Evolutionary conservation across 2,113 vertebrate genomes (phyloP), one percentile per base, ranked within the genome.

Genomic region (Euleptes europaea): DNA sequence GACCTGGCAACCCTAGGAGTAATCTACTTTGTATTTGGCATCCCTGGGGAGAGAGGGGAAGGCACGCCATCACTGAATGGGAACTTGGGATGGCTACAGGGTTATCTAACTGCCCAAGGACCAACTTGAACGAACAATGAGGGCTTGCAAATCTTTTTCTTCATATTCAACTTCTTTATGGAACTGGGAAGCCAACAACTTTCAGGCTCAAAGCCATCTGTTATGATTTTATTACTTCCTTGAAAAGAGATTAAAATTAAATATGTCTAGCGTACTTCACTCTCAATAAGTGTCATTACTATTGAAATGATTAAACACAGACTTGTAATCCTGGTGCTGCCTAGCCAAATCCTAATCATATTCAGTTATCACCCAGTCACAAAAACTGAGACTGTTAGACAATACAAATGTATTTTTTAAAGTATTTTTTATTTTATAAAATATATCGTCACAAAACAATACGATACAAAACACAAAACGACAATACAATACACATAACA

Each of bases 201-300:
- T 93, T 72, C 28, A 54, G 86, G 51, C 78, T 74, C 76, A 85
- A 75, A 78, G 67, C 60, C 44, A 84, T 88, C 86, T 81, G 75
- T 60, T 89, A 85, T 85, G 35, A 86, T 84, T 69, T 87, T 87
- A 91, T 90, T 75, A 54, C 33, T 87, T 60, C 67, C 65, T 35
- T 81, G 71, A 86, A 78, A 44, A 69, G 51, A 73, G 40, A 74
- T 88, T 71, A 86, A 88, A 92, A 89, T 90, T 81, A 85, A 92
- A 88, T 89, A 66, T 86, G 63, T 86, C 79, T 60, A 51, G 42
- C 40, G 57, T 70, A 63, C 49, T 89, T 94, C 54, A 81, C 19
- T 33, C 78, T 65, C 67, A 23, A 88, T 85, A 91, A 91, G 86
- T 88, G 78, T 44, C 88, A 82, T 5, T 87, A 14, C 85, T 71